These are phyloP conservation scores for Morphnarchus princeps DNA, from an alignment of 2,113 vertebrate species.

Conservation along the genomic window DNA sequence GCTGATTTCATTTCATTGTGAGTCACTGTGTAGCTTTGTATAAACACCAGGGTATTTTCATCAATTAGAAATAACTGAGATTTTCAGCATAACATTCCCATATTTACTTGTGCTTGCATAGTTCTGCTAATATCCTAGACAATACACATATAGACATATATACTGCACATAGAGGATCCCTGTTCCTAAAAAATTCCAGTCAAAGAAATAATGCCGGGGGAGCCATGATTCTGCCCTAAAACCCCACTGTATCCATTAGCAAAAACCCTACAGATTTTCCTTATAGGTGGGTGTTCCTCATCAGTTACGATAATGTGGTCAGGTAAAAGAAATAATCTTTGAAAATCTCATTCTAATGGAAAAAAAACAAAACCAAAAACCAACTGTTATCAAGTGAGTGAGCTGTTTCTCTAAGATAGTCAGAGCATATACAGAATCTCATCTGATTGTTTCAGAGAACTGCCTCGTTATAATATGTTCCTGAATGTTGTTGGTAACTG, in stretches of 20 bases:
- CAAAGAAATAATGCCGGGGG: not conserved
- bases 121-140: constrained; percentile 12
- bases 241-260: not conserved
- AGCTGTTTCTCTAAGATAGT: not conserved
- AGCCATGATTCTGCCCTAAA: not conserved
- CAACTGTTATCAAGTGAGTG: not conserved
- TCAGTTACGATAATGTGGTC: not conserved
- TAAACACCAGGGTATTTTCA: constrained; percentile 79
- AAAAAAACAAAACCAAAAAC: not conserved
- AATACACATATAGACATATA: not conserved
- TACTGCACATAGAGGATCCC: not conserved
- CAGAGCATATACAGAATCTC: not conserved
- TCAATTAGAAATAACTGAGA: constrained; percentile 79
- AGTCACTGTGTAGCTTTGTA: constrained; percentile 74
- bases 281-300: not conserved
- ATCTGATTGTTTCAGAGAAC: not conserved
- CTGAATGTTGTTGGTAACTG: not conserved
- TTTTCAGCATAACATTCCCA: constrained; percentile 62
- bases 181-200: not conserved
- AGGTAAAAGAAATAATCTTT: not conserved
- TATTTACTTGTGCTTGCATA: constrained; percentile 45
- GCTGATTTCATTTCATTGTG: constrained; percentile 79
- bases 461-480: not conserved
- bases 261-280: not conserved
- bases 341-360: not conserved